A percentile compares a stretch with the other conserved stretches of the same genome.
These are phyloP conservation scores for Zophobas morio DNA, from an alignment of 1,140 invertebrate species.

Conservation along the genomic window DNA sequence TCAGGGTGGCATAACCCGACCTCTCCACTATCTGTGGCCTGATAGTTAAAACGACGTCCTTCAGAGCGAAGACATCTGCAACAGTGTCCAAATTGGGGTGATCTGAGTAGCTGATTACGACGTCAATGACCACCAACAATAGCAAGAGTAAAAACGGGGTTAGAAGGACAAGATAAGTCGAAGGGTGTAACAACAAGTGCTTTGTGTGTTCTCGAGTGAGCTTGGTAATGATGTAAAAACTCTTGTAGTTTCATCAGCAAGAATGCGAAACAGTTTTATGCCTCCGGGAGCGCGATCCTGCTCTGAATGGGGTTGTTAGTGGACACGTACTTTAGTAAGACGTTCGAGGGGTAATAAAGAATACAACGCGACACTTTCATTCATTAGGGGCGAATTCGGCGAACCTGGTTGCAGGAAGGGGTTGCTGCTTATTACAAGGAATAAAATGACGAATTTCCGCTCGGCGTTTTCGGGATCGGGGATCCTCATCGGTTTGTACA, in stretches of 20 bases:
- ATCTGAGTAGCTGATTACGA: conserved; percentile 9
- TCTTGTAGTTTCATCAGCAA: conserved; percentile 2
- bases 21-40: conserved; percentile 74
- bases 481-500: too few species aligned
- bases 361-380: conserved; percentile 34
- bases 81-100: conserved; percentile 25
- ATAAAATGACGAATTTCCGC: too few species aligned
- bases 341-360: conserved; percentile 2
- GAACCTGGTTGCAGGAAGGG: conserved; percentile 4
- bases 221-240: conserved; percentile 29
- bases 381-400: conserved; percentile 9
- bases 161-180: conserved; percentile 22
- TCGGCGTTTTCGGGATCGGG: too few species aligned
- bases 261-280: conserved; percentile 26
- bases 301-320: conserved; percentile 29
- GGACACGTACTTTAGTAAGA: conserved; percentile 22
- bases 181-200: conserved; percentile 29
- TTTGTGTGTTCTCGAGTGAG: conserved; percentile 32
- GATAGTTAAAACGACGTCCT: conserved; percentile 69
- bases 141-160: conserved; percentile 26
- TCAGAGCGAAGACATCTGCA: conserved; percentile 66
- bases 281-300: background rate
- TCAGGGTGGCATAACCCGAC: conserved; percentile 70
- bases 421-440: too few species aligned
- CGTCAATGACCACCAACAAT: conserved; percentile 27